Percentiles rank a stretch among this genome's conserved stretches.
phyloP scores from a whole-genome alignment of 1,140 invertebrate genomes.

The Cherax destructor region DNA sequence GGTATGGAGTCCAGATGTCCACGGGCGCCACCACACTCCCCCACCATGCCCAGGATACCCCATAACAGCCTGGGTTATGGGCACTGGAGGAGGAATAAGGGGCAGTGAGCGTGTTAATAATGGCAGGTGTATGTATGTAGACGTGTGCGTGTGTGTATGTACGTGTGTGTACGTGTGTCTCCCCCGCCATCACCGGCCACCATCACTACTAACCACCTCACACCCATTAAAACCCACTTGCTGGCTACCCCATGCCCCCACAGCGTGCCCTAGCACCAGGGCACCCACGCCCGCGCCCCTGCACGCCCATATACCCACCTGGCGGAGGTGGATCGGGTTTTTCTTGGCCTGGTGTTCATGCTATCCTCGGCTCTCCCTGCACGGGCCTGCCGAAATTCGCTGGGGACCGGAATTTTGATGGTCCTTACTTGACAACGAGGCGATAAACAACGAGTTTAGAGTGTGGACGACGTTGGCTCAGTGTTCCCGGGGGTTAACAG shows the following conservation, averaged over 20 bases:
- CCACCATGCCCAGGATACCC: too few species aligned
- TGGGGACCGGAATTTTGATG: constrained; percentile 71
- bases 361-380: constrained; percentile 69
- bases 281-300: not conserved
- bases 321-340: constrained; percentile 60
- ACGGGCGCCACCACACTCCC: too few species aligned
- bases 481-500: constrained; percentile 23
- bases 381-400: constrained; percentile 70
- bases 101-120: not conserved
- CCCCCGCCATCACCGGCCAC: not conserved
- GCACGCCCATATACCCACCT: constrained; percentile 20
- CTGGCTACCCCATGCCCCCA: too few species aligned
- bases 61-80: too few species aligned
- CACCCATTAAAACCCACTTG: too few species aligned
- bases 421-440: constrained; percentile 50
- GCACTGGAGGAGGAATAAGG: too few species aligned
- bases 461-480: not conserved
- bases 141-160: constrained; percentile 14
- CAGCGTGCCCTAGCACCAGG: not conserved
- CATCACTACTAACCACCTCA: not conserved
- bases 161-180: not conserved
- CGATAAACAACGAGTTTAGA: constrained; percentile 44
- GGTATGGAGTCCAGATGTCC: too few species aligned
- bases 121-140: not conserved
- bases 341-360: constrained; percentile 62